Evolutionary conservation across 1,140 invertebrate species (phyloP), one percentile per base, ranked within the genome.

Genomic region (Andrena cerasifolii): DNA sequence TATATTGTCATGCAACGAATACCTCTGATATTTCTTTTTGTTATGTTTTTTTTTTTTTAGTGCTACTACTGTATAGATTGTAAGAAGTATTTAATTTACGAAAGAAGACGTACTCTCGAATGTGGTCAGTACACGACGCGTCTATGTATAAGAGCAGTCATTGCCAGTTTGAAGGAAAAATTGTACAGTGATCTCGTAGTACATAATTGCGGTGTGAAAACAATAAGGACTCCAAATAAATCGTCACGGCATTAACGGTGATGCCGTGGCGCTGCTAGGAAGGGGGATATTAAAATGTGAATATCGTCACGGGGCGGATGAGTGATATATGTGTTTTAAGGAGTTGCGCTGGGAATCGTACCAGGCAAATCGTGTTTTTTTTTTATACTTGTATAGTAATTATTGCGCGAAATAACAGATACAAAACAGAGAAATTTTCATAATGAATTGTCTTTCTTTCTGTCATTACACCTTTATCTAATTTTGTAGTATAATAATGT

Each of bases 401-500:
- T 58, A n/a, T 66, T 74, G 73, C 26, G 53, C 36, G 40, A 61
- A 80, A 78, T 74, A 83, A 83, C 70, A 86, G 83, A 85, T 65
- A 49, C 61, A 70, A 73, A 82, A 26, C 51, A 73, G n/a, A n/a
- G n/a, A n/a, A 79, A 73, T 58, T 51, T 87, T 86, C 82, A 71
- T 86, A 78, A 73, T 68, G 78, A 89, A 84, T 71, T 79, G 78
- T 76, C 73, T 86, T 89, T 86, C 73, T 87, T 89, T 85, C 82
- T 86, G 54, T 80, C 66, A 75, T 88, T 81, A 86, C 82, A 87
- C 71, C 80, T 88, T 66, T 87, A 80, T 74, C 80, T 87, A 85
- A 86, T 87, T 90, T 90, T 90, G 86, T 90, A 85, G 85, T 89
- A 87, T 84, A 86, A 87, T 88, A 85, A 86, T 80, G 36, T 10